A percentile compares a stretch with the other conserved stretches of the same genome.
Conservation (phyloP, 2,888 invertebrate genomes). For the Drosophila koepferae region DNA sequence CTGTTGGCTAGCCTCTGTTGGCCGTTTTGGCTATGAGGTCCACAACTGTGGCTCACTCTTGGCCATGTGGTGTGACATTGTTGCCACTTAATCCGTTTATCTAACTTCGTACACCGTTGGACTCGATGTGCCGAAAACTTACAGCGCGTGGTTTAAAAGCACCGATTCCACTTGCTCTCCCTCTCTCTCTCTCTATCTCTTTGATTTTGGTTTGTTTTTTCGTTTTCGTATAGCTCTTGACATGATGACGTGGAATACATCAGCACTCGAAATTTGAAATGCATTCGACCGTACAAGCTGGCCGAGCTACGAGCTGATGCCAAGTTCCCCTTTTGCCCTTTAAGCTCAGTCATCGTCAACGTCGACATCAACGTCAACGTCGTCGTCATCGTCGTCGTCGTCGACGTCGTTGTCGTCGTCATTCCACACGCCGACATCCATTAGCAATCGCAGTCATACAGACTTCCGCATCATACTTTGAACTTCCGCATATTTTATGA, state of each 20-base stretch:
- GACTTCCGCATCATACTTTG: conserved; percentile 82
- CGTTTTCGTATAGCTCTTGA: conserved; percentile 28
- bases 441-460: conserved; percentile 82
- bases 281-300: conserved; percentile 75
- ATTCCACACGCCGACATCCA: conserved; percentile 69
- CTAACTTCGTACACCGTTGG: conserved; percentile 85
- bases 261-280: conserved; percentile 68
- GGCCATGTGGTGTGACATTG: conserved; percentile 64
- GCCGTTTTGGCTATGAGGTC: background rate
- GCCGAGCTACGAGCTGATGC: conserved; percentile 39
- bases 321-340: conserved; percentile 24
- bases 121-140: conserved; percentile 79
- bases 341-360: conserved; percentile 28
- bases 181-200: background rate
- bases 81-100: conserved; percentile 85
- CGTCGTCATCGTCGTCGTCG: conserved; percentile 18
- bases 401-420: conserved; percentile 38
- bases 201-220: conserved; percentile 12
- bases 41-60: conserved; percentile 14
- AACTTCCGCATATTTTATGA: conserved; percentile 78
- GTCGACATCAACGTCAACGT: conserved; percentile 28
- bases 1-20: conserved; percentile 6
- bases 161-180: conserved; percentile 40
- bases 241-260: conserved; percentile 31
- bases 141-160: conserved; percentile 71